These are phyloP conservation scores for Crotalus tigris DNA, from an alignment of 2,113 vertebrate genomes.

Conservation along the genomic window DNA sequence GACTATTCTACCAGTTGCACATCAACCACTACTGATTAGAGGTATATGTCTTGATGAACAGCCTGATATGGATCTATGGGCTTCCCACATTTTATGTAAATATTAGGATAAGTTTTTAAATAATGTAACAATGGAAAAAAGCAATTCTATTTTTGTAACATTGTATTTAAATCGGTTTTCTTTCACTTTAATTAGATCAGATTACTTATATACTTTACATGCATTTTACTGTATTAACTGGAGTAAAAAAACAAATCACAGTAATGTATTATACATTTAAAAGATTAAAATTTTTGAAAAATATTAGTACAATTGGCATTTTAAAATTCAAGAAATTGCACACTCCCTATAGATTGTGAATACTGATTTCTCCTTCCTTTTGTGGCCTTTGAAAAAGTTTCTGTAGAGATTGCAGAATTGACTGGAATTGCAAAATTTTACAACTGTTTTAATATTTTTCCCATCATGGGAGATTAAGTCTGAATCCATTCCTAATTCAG, in stretches of 20 bases:
- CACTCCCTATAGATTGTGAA: too few species aligned
- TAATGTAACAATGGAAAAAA: neutral
- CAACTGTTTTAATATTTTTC: neutral
- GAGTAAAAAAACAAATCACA: neutral
- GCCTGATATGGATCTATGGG: neutral
- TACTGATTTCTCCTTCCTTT: neutral
- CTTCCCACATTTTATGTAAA: neutral
- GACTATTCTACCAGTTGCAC: neutral
- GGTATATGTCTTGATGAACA: neutral
- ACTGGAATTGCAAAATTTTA: neutral
- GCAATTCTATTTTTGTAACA: neutral
- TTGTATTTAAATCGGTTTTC: neutral
- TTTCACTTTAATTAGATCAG: neutral
- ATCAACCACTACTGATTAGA: neutral
- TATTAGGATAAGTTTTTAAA: neutral
- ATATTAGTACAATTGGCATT: neutral
- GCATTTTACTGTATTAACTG: neutral
- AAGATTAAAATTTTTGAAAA: neutral
- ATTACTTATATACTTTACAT: slow-evolving; percentile 1
- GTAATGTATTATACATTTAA: neutral
- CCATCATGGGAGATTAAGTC: neutral
- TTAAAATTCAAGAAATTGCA: neutral
- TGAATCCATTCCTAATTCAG: neutral
- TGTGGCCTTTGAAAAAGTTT: neutral
- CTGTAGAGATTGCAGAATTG: neutral